Base-by-base conservation (phyloP, 2,888 invertebrate species). In the Subacronicta megacephala region DNA sequence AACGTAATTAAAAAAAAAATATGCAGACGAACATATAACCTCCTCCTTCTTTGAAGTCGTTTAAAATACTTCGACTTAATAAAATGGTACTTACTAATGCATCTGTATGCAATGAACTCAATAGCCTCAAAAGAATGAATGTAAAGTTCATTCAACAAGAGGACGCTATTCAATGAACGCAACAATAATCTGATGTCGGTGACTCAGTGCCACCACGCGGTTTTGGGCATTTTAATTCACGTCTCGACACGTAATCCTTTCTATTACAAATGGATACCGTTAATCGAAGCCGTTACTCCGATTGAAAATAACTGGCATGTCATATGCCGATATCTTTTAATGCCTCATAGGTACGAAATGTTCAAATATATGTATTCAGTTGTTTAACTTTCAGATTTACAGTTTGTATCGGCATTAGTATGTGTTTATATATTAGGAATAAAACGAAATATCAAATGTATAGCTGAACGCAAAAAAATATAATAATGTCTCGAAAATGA, bases 251-350 rank as follows among this genome's bases (percentile, higher is more conserved):
- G 44, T 62, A 63, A 54, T 66, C 47, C 61, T 72, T 63, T 72
- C 64, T 60, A 61, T 72, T 52, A 16, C 42, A 63, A 59, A 42
- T n/a, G n/a, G n/a, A n/a, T 50, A 23, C 80, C 70, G 80, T 75
- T 77, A 70, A 63, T 65, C 61, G 53, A 41, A 42, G 16, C 15
- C 75, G 75, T 79, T 77, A 74, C 44, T 63, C 65, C 51, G 23
- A 71, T 58, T 63, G 51, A 51, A 60, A 29, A 57, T 62, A 54
- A 54, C 53, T 49, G 52, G 59, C 44, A 50, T 54, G 41, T 63
- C 50, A 58, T 56, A 56, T 49, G n/a, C n/a, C 50, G 53, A 45
- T 61, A 61, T 58, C 47, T 49, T 62, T 52, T 53, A 44, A 53
- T 56, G 13, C 37, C 40, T 49, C 23, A 15, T 29, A 31, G 37